Evolutionary conservation across 2,797 vertebrate species (phyloP).

Genomic region (Antennarius maculatus): DNA sequence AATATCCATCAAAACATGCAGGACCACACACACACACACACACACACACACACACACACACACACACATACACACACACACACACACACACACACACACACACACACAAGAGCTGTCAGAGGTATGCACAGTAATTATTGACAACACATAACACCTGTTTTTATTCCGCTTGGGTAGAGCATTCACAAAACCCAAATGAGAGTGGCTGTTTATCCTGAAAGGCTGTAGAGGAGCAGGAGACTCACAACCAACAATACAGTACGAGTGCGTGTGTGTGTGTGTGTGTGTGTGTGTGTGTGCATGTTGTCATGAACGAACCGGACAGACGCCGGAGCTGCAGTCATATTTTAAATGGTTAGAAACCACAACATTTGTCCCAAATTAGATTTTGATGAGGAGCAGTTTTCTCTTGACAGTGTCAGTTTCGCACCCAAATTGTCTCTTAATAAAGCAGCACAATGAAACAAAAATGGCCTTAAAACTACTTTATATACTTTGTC

Average conservation of each 20-base stretch:
- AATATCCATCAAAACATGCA: slow-evolving; percentile 61
- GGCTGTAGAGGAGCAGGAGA: slow-evolving; percentile 26
- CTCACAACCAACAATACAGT: not conserved
- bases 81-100: too few relatives aligned
- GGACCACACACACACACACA: slow-evolving; percentile 58
- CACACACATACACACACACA: too few relatives aligned
- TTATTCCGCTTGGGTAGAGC: slow-evolving; percentile 61
- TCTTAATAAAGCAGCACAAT: too few relatives aligned
- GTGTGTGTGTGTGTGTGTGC: not conserved
- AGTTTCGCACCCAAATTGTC: too few relatives aligned
- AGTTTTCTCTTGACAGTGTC: too few relatives aligned
- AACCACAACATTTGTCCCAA: not conserved
- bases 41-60: slow-evolving; percentile 4
- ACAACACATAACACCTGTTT: slow-evolving; percentile 72
- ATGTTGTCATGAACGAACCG: not conserved
- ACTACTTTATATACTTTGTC: too few relatives aligned
- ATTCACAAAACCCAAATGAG: slow-evolving; percentile 45
- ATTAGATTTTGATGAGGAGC: not conserved
- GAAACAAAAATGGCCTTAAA: too few relatives aligned
- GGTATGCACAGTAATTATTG: slow-evolving; percentile 58
- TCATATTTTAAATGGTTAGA: not conserved
- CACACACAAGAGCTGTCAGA: slow-evolving; percentile 1
- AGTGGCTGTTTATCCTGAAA: slow-evolving; percentile 51
- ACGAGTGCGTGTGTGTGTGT: not conserved
- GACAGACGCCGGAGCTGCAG: not conserved